Base-by-base conservation (phyloP, 2,888 invertebrate genomes). In the Cremastobaeus sp. region DNA sequence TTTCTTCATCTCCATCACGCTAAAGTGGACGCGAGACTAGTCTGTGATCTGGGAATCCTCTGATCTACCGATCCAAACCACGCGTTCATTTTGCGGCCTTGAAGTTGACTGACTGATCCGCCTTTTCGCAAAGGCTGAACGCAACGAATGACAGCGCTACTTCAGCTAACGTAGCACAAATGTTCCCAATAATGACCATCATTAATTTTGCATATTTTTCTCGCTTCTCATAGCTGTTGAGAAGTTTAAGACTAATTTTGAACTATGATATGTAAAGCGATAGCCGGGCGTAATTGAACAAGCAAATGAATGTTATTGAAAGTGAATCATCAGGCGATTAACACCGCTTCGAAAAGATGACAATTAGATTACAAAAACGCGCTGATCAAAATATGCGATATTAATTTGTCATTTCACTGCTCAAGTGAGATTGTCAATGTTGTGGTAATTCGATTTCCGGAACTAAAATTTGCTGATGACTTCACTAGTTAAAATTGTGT, bases 11-110 rank as follows among this genome's bases (percentile, higher is more conserved):
- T 70, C 69, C 45, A 47, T 45, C 39, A 45, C 60, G 54, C 60
- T 55, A 55, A 70, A 62, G 69, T 70, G 52, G 64, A 57, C 64
- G 45, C 50, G 45, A 43, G 55, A 70, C 50, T 57, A 50, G 69
- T 60, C 65, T 72, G 59, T 72, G 76, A 72, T 76, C 72, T 72
- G 69, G 25, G 45, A 59, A 68, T 68, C 71, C 45, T 76, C 72
- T 72, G 76, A 76, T 76, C 76, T 73, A 65, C 69, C 76, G 73
- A 76, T 73, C 76, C 66, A 18, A 69, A 72, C 69, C 69, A 59
- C 59, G 64, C 52, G 64, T 57, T 62, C 25, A 20, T 21, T 30
- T 32, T 34, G 48, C 64, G 62, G 64, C 68, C 66, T 64, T 69
- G 68, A 69, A 72, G 69, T 59, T 50, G 68, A 76, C 64, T 72